Percentiles rank a stretch among this genome's conserved stretches.
Evolutionary conservation across 2,888 invertebrate species (phyloP).

Genomic region (Epiperipatus broadwayi): DNA sequence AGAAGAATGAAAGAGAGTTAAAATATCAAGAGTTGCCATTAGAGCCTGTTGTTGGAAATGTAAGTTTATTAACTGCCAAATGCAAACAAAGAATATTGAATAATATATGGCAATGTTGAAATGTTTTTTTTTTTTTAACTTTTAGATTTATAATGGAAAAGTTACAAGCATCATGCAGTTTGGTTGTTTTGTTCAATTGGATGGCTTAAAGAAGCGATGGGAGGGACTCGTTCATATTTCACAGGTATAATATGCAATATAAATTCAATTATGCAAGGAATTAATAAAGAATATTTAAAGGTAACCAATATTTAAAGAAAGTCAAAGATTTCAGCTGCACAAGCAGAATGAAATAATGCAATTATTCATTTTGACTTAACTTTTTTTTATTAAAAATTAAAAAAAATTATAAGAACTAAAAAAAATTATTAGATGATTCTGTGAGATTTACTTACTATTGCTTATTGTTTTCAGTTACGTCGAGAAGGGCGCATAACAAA

Average conservation of each 20-base stretch:
- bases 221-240: conserved; percentile 97
- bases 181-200: conserved; percentile 90
- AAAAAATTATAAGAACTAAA: too few species aligned
- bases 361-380: too few species aligned
- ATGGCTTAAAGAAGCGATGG: conserved; percentile 64
- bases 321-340: too few species aligned
- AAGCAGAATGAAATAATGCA: too few species aligned
- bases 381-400: too few species aligned
- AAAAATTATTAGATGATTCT: too few species aligned
- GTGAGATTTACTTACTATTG: too few species aligned
- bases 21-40: conserved; percentile 24
- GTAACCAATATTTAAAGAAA: too few species aligned
- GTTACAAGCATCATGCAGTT: conserved; percentile 92
- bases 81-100: too few species aligned
- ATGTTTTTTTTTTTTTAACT: conserved; percentile 12
- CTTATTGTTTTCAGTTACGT: conserved; percentile 42
- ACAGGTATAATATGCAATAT: conserved; percentile 24
- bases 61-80: conserved; percentile 18
- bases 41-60: conserved; percentile 34
- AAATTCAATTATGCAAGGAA: neutral
- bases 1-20: conserved; percentile 17
- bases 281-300: neutral
- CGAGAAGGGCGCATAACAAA: conserved; percentile 81
- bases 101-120: too few species aligned
- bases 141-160: conserved; percentile 68